phyloP scores from a whole-genome alignment of 2,113 vertebrate genomes.

The Phrynocephalus versicolor region DNA sequence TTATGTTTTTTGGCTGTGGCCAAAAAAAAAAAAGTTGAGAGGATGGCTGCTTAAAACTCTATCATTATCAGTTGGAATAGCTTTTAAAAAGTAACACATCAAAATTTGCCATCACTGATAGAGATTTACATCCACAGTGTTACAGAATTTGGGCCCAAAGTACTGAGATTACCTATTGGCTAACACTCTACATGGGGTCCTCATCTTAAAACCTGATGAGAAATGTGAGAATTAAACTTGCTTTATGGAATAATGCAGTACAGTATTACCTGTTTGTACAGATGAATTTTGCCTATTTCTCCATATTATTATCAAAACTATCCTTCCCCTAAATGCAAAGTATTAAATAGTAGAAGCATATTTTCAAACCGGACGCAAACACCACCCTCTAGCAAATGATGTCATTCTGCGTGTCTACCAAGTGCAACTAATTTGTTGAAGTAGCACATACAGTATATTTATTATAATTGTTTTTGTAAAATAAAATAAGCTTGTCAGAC shows the following conservation, averaged over 20 bases:
- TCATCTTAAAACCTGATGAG: not conserved
- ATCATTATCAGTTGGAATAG: no score
- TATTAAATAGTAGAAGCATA: not conserved
- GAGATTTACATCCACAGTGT: not conserved
- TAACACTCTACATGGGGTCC: not conserved
- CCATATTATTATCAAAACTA: not conserved
- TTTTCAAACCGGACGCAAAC: constrained; percentile 29
- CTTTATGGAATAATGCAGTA: not conserved
- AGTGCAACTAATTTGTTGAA: constrained; percentile 1
- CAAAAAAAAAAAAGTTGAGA: no score
- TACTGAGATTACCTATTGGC: not conserved
- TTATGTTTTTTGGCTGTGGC: no score
- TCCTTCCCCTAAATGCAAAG: not conserved
- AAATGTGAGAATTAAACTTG: not conserved
- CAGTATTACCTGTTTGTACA: not conserved
- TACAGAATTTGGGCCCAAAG: not conserved
- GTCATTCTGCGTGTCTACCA: constrained; percentile 35
- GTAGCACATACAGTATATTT: not conserved
- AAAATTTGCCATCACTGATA: not conserved
- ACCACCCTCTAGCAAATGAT: constrained; percentile 30
- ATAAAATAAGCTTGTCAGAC: constrained; percentile 46
- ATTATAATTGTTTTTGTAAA: constrained; percentile 26
- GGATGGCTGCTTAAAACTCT: no score
- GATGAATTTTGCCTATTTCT: no score
- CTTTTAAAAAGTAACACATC: no score